These are phyloP conservation scores for Sesia bembeciformis DNA, from an alignment of 2,888 invertebrate species.

Conservation along the genomic window DNA sequence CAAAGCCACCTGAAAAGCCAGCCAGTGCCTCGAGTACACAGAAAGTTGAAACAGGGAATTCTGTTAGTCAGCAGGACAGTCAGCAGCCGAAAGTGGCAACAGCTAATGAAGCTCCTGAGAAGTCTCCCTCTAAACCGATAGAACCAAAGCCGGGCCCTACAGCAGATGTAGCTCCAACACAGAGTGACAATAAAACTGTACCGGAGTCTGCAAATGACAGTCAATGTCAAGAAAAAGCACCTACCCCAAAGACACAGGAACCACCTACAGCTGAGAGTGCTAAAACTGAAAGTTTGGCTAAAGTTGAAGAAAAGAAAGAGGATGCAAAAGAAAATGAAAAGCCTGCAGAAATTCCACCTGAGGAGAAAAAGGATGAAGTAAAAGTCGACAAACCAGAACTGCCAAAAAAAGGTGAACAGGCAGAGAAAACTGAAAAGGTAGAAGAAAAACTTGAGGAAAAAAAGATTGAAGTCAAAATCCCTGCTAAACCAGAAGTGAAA, in stretches of 20 bases:
- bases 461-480: conserved; percentile 28
- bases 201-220: conserved; percentile 56
- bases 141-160: conserved; percentile 50
- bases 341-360: conserved; percentile 13
- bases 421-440: conserved; percentile 31
- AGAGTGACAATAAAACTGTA: conserved; percentile 52
- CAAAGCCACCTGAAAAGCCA: conserved; percentile 59
- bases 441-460: conserved; percentile 24
- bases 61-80: conserved; percentile 32
- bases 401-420: conserved; percentile 32
- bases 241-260: conserved; percentile 32
- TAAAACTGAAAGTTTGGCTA: conserved; percentile 30
- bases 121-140: conserved; percentile 50
- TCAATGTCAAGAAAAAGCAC: conserved; percentile 38
- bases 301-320: conserved; percentile 43
- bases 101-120: conserved; percentile 52
- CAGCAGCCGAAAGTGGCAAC: conserved; percentile 51
- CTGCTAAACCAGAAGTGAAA: conserved; percentile 39
- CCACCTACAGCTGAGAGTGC: conserved; percentile 28
- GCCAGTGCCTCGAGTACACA: conserved; percentile 40
- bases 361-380: conserved; percentile 29
- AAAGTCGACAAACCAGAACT: conserved; percentile 16
- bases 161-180: conserved; percentile 55
- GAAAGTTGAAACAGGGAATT: conserved; percentile 37
- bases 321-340: conserved; percentile 15